Evolutionary conservation across 1,140 invertebrate species (phyloP), one percentile per base, ranked within the genome.

Genomic region (Scaptomyza graminum): DNA sequence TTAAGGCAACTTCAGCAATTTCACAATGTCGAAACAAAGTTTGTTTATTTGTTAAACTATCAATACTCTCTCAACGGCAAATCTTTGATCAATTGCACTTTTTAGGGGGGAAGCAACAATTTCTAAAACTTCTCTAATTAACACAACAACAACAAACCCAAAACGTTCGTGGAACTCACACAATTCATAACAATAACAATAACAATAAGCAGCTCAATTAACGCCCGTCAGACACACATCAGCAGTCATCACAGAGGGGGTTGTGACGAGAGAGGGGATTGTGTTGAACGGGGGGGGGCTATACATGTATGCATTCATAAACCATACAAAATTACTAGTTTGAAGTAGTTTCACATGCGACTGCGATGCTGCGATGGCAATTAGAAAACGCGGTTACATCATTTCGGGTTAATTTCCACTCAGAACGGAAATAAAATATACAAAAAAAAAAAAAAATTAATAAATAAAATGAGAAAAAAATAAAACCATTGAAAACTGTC

Each of bases 151-250:
- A 79, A 69, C 57, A 73, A 61, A 62, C 16, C 41, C 25, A 16
- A 13, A 71, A 43, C 8, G 39, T 0, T 31, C 28, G 15, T 65
- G 47, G 18, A 57, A 41, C 34, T 41, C 54, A 63, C 67, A 70
- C 7, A 34, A 65, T 44, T 59, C 50, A 43, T 41, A 68, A 46
- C 60, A 76, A 18, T n/a, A n/a, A n/a, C n/a, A n/a, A 72, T 69
- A 63, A 80, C 78, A 87, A 85, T 82, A 88, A 79, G 77, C 74
- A 87, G 82, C 82, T 87, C 82, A 85, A 85, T 85, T 85, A 85
- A 85, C 82, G 82, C 82, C 82, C 81, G 66, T 79, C 74, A 76
- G 57, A 75, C 4, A 46, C 8, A 46, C 68, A 75, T 11, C 37
- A 46, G 11, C 37, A 16, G 31, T 12, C 15, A 28, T 57, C 16